These are phyloP conservation scores for Oscarella lobularis DNA, from an alignment of 37 sponge, comb jelly and placozoan species.

Conservation along the genomic window DNA sequence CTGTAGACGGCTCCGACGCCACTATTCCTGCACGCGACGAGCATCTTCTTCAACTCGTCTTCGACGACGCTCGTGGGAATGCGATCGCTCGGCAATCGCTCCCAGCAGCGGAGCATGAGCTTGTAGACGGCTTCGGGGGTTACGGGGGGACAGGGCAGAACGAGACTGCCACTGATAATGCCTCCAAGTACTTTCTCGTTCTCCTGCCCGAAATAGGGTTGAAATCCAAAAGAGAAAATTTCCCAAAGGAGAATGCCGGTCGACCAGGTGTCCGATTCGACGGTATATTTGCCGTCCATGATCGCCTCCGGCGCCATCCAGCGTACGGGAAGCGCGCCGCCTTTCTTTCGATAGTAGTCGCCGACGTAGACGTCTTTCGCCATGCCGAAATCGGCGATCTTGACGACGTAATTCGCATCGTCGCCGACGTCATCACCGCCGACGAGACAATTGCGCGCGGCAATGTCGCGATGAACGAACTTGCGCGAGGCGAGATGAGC, in stretches of 20 bases:
- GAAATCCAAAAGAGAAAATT: not conserved
- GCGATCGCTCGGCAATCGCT: not conserved
- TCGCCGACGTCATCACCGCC: not conserved
- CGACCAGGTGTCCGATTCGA: not conserved
- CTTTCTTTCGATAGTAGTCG: not conserved
- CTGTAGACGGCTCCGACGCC: not conserved
- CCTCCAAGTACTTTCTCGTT: not conserved
- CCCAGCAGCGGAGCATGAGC: not conserved
- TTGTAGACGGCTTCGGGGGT: not conserved
- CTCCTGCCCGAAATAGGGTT: not conserved
- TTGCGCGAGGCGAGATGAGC: not conserved
- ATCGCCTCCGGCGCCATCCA: slow-evolving; percentile 1
- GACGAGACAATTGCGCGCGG: not conserved
- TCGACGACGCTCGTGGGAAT: not conserved
- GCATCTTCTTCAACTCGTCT: not conserved
- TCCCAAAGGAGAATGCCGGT: not conserved
- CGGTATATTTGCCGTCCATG: not conserved
- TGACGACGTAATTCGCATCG: not conserved
- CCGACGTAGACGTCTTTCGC: not conserved
- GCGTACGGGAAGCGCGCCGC: not conserved
- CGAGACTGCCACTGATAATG: not conserved
- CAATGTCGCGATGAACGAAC: not conserved
- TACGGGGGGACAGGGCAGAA: not conserved
- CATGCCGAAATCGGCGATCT: not conserved
- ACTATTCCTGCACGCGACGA: not conserved